Evolutionary conservation across 2,113 vertebrate genomes (phyloP).

Genomic region (Podarcis muralis): DNA sequence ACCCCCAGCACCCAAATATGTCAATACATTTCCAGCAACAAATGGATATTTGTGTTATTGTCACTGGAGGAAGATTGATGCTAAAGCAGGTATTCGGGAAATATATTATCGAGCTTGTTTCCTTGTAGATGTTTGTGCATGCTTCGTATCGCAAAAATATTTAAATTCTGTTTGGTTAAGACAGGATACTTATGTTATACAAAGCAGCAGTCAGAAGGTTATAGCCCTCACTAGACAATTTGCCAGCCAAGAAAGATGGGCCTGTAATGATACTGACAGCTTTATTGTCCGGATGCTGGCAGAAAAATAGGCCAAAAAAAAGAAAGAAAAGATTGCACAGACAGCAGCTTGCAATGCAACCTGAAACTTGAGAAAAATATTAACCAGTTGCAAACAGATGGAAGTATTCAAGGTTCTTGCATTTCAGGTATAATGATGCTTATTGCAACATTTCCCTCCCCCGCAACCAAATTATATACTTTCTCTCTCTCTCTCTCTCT

Average conservation of each 20-base stretch:
- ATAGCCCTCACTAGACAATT: conserved; percentile 73
- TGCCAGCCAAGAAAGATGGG: conserved; percentile 78
- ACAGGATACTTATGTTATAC: conserved; percentile 65
- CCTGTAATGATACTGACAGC: conserved; percentile 72
- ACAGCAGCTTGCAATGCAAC: conserved; percentile 66
- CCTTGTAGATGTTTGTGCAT: conserved; percentile 52
- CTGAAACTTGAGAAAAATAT: conserved; percentile 76
- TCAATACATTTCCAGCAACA: conserved; percentile 59
- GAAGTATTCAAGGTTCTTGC: conserved; percentile 67
- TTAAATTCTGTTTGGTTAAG: conserved; percentile 75
- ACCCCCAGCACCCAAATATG: conserved; percentile 47
- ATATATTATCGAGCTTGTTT: conserved; percentile 58
- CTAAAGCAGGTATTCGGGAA: conserved; percentile 50
- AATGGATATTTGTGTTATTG: conserved; percentile 48
- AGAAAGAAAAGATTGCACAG: conserved; percentile 71
- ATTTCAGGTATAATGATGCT: conserved; percentile 74
- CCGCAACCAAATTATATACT: conserved; percentile 67
- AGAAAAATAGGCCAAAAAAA: conserved; percentile 73
- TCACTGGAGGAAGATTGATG: conserved; percentile 58
- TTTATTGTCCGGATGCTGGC: conserved; percentile 77
- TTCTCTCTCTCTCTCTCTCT: conserved; percentile 39
- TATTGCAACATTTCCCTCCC: conserved; percentile 66
- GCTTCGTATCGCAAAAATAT: conserved; percentile 68
- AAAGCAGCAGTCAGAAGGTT: conserved; percentile 72
- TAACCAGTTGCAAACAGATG: conserved; percentile 77